Evolutionary conservation across 2,113 vertebrate species (phyloP).

Genomic region (Raja brachyura): DNA sequence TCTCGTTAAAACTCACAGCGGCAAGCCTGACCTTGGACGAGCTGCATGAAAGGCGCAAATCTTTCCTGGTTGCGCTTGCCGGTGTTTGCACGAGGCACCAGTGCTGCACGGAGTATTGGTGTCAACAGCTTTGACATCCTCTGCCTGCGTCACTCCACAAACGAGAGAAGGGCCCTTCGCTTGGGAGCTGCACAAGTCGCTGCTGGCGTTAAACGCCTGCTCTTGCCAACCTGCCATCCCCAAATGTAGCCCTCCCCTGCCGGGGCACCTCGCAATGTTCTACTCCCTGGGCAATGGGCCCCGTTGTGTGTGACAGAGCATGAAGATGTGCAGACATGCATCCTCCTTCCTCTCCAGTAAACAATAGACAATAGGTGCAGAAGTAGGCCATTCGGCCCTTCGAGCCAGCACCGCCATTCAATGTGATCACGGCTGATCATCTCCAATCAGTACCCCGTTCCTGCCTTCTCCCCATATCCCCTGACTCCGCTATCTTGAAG

Average conservation of each 20-base stretch:
- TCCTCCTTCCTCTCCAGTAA: background rate
- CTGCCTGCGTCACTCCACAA: background rate
- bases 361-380: too few relatives aligned
- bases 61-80: background rate
- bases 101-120: too few relatives aligned
- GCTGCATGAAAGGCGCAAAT: background rate
- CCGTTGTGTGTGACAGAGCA: background rate
- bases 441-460: too few relatives aligned
- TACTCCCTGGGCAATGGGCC: background rate
- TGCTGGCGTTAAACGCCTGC: background rate
- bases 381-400: too few relatives aligned
- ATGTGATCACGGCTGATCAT: too few relatives aligned
- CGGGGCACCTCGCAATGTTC: background rate
- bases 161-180: background rate
- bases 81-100: background rate
- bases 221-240: background rate
- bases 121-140: background rate
- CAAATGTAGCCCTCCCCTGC: background rate
- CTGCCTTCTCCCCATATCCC: too few relatives aligned
- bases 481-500: too few relatives aligned
- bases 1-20: background rate
- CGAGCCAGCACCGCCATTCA: too few relatives aligned
- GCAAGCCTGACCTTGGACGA: background rate
- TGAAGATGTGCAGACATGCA: background rate
- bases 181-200: background rate